Base-by-base conservation (phyloP, 2,888 invertebrate species). In the Lasioglossum calceatum region DNA sequence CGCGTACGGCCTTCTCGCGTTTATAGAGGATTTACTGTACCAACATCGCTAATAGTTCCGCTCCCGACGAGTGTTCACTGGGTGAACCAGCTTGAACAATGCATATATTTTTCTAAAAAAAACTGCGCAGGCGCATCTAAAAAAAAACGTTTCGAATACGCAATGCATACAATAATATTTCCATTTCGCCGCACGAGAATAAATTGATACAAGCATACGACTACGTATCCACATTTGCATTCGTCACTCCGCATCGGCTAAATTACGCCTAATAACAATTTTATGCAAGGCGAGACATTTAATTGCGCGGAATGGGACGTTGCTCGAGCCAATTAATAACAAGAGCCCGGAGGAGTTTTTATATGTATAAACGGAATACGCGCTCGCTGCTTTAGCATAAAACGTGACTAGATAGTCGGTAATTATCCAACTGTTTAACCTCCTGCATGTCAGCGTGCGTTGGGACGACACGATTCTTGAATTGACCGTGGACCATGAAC, bases 361-460 rank as follows among this genome's bases (percentile, higher is more conserved):
- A 83, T 79, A 75, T 12, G 16, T 47, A 50, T 79, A 50, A 72
- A 61, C 79, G 36, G n/a, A 71, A 64, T 79, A 82, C 82, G 47
- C 58, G 54, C 36, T 16, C 8, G 71, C 75, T 36, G 50, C 61
- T 75, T 79, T 64, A 70, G 36, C 50, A 42, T 76, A 50, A 70
- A 83, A 79, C 79, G 75, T 79, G 84, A 71, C 81, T 70, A 84
- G 77, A 61, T 84, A 67, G 50, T 81, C 70, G 77, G 64, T 73
- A 85, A 85, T 75, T 82, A 82, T 82, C 78, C 61, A 50, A 23
- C 42, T 61, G 39, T 71, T 10, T 50, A 72, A 44, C 36, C 47
- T 44, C 19, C 16, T 23, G 19, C n/a, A 32, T 19, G 58, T 75
- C 61, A 42, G 23, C 61, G 47, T 54, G 58, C 70, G 47, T 64